A percentile compares a stretch with the other conserved stretches of the same genome.
phyloP scores from a whole-genome alignment of 2,113 vertebrate species.

The Perccottus glenii region DNA sequence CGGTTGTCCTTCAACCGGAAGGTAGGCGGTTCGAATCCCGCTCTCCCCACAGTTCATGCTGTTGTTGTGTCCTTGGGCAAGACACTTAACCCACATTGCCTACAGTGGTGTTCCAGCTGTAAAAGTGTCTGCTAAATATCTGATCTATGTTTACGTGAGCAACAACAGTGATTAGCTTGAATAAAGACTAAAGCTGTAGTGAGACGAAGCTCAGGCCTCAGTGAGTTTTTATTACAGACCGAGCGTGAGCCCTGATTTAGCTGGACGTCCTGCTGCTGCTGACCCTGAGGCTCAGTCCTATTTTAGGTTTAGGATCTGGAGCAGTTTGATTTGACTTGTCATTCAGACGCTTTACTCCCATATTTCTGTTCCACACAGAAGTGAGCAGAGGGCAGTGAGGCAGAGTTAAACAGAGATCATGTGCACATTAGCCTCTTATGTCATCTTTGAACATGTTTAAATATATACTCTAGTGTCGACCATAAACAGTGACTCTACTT shows the following conservation, averaged over 20 bases:
- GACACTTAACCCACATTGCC: too few relatives aligned
- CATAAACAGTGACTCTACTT: too few relatives aligned
- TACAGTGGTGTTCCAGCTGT: too few relatives aligned
- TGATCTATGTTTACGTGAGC: too few relatives aligned
- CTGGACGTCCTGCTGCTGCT: neutral
- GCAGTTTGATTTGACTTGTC: neutral
- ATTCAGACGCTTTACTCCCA: neutral
- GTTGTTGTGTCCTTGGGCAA: too few relatives aligned
- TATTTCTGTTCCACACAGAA: conserved; percentile 39
- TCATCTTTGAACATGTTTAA: neutral
- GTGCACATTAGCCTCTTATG: conserved; percentile 9
- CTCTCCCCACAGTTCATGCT: too few relatives aligned
- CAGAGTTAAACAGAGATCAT: conserved; percentile 27
- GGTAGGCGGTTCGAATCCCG: too few relatives aligned
- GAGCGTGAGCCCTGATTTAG: neutral
- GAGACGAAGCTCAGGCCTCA: neutral
- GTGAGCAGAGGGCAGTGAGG: conserved; percentile 32
- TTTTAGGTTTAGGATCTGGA: conserved; percentile 6
- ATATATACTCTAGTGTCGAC: too few relatives aligned
- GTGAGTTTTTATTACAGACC: neutral
- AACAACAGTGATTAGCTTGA: neutral
- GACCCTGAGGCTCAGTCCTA: neutral
- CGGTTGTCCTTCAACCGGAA: too few relatives aligned
- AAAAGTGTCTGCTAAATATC: too few relatives aligned
- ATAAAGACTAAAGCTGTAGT: neutral